A percentile compares a stretch with the other conserved stretches of the same genome.
These are phyloP conservation scores for Diadegma fenestrale DNA, from an alignment of 2,888 invertebrate species.

Conservation along the genomic window DNA sequence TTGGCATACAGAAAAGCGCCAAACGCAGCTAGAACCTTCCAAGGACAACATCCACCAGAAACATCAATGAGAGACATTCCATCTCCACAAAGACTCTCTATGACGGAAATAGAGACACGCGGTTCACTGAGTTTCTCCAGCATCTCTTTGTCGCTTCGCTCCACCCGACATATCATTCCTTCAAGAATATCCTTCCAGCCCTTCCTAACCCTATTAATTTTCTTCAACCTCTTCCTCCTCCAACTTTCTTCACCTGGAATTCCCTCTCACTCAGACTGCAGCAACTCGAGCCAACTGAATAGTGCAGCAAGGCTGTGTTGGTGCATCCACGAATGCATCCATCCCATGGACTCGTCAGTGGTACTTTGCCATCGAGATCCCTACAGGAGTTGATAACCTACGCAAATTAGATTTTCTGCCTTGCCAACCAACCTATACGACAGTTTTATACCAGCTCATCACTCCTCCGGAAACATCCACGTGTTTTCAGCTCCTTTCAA, in stretches of 20 bases:
- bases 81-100: conserved; percentile 1
- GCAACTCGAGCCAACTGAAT: conserved; percentile 74
- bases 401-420: conserved; percentile 83
- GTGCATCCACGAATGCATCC: conserved; percentile 68
- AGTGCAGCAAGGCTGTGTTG: conserved; percentile 76
- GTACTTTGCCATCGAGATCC: conserved; percentile 78
- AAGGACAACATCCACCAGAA: conserved; percentile 5
- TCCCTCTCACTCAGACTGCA: conserved; percentile 29
- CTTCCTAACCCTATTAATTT: conserved; percentile 55
- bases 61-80: conserved; percentile 65
- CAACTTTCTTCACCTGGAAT: conserved; percentile 23
- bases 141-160: neutral
- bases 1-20: conserved; percentile 46
- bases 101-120: conserved; percentile 70
- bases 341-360: conserved; percentile 22
- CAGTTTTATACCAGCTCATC: conserved; percentile 22
- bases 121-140: conserved; percentile 63
- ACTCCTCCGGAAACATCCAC: neutral
- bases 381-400: conserved; percentile 80
- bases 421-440: neutral
- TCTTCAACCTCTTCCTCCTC: conserved; percentile 20
- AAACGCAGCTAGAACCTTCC: neutral
- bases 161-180: conserved; percentile 13
- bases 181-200: conserved; percentile 34
- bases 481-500: conserved; percentile 2